phyloP scores from a whole-genome alignment of 2,797 vertebrate species.

The Ctenopoma multispine region DNA sequence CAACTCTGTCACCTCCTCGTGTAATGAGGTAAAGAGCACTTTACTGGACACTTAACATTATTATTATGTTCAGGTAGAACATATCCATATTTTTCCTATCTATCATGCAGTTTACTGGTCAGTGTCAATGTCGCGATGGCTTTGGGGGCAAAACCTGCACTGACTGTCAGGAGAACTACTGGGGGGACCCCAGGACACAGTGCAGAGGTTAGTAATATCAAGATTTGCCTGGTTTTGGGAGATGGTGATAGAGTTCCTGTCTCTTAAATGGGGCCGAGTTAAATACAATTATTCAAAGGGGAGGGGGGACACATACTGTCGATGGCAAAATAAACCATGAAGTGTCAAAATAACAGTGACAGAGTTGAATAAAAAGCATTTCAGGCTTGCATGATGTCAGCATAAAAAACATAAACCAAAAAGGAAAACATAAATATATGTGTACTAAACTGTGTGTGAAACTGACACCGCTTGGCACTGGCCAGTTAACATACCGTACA shows the following conservation, averaged over 20 bases:
- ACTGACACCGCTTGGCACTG: no score
- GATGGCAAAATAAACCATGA: no score
- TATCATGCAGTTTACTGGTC: conserved; percentile 90
- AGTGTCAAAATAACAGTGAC: no score
- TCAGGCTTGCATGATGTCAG: no score
- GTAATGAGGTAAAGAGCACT: conserved; percentile 89
- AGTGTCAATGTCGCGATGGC: conserved; percentile 93
- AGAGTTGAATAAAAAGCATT: no score
- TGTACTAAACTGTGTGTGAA: no score
- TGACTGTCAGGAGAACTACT: conserved; percentile 95
- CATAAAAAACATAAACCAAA: no score
- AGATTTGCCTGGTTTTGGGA: background rate
- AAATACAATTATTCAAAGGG: no score
- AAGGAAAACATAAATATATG: no score
- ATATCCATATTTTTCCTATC: background rate
- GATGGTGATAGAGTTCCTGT: no score
- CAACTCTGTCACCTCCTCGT: conserved; percentile 87
- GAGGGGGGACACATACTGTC: no score
- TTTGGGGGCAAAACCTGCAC: conserved; percentile 94
- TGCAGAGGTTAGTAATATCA: conserved; percentile 88
- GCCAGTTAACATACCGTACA: background rate
- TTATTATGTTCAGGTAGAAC: background rate
- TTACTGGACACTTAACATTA: background rate
- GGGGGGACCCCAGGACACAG: conserved; percentile 91
- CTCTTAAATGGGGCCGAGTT: no score